These are phyloP conservation scores for Drosophila obscura DNA, from an alignment of 1,140 invertebrate genomes.

Conservation along the genomic window DNA sequence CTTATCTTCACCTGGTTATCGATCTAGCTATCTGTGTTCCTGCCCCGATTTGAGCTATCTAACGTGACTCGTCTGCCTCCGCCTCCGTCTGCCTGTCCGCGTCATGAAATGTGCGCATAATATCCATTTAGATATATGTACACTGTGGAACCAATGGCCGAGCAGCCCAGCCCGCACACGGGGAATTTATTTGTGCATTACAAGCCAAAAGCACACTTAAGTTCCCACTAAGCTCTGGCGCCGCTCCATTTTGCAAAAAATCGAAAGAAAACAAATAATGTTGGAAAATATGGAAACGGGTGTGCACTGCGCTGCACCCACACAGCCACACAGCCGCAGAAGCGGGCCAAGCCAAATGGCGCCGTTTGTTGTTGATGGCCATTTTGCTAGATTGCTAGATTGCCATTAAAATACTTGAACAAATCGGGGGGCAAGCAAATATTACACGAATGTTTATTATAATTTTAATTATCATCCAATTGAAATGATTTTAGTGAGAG, in stretches of 20 bases:
- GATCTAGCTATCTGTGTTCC: conserved; percentile 65
- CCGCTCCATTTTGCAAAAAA: conserved; percentile 77
- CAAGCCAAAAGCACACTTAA: conserved; percentile 74
- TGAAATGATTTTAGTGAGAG: no score
- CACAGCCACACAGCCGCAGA: background rate
- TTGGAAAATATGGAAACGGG: conserved; percentile 31
- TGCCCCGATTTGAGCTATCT: conserved; percentile 65
- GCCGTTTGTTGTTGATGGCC: conserved; percentile 46
- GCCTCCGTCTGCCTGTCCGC: conserved; percentile 5
- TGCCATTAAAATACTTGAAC: background rate
- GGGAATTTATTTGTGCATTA: conserved; percentile 77
- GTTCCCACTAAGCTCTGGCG: conserved; percentile 74
- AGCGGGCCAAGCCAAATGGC: conserved; percentile 46
- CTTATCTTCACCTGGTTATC: conserved; percentile 65
- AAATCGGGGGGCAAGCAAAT: no score
- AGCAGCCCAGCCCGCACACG: conserved; percentile 25
- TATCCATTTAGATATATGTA: conserved; percentile 74
- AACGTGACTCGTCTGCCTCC: conserved; percentile 22
- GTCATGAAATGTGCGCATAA: conserved; percentile 61
- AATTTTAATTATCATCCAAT: no score
- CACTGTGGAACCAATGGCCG: conserved; percentile 47
- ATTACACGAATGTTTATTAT: no score
- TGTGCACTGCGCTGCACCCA: conserved; percentile 1
- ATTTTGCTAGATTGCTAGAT: conserved; percentile 12
- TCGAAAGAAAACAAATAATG: conserved; percentile 18